phyloP scores from a whole-genome alignment of 2,113 vertebrate genomes.

The Bufo gargarizans region DNA sequence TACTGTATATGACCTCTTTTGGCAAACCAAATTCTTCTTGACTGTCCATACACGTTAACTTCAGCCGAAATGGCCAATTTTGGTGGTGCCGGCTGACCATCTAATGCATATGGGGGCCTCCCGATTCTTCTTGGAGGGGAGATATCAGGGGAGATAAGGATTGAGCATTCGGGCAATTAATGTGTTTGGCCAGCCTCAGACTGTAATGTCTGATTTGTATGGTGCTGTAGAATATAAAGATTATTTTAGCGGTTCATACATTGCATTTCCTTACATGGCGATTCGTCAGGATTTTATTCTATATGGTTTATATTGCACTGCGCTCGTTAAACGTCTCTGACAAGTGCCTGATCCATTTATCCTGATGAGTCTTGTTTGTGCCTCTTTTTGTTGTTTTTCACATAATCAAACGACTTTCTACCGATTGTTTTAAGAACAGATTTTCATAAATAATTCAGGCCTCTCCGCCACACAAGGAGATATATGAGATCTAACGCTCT shows the following conservation, averaged over 20 bases:
- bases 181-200: too few relatives aligned
- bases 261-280: neutral
- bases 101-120: too few relatives aligned
- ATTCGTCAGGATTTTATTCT: neutral
- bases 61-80: too few relatives aligned
- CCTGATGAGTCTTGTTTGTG: conserved; percentile 16
- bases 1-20: too few relatives aligned
- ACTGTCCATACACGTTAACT: too few relatives aligned
- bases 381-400: neutral
- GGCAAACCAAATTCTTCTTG: too few relatives aligned
- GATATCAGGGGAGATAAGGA: too few relatives aligned
- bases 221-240: neutral
- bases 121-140: too few relatives aligned
- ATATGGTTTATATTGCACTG: neutral
- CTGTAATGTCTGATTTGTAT: neutral
- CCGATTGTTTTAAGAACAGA: conserved; percentile 50
- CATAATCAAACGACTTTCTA: conserved; percentile 37
- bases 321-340: conserved; percentile 9
- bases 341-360: conserved; percentile 23
- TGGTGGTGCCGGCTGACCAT: too few relatives aligned
- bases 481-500: conserved; percentile 44
- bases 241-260: neutral
- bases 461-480: conserved; percentile 33
- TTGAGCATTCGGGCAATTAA: too few relatives aligned
- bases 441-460: conserved; percentile 58